phyloP scores from a whole-genome alignment of 2,888 invertebrate genomes.

The Scaptomyza parva region DNA sequence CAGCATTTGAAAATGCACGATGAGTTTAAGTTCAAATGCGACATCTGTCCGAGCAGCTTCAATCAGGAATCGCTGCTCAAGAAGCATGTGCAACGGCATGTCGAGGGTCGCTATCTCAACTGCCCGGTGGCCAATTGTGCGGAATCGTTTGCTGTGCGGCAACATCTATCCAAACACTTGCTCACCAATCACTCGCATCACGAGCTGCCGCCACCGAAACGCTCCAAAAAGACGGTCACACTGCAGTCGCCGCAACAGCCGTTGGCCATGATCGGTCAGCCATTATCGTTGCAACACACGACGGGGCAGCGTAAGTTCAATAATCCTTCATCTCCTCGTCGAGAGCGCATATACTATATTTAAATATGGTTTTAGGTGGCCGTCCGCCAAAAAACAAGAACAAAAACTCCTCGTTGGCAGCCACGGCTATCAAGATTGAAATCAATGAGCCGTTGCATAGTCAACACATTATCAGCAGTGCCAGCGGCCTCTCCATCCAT shows the following conservation, averaged over 20 bases:
- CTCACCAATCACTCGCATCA: conserved; percentile 84
- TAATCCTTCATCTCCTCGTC: too few species aligned
- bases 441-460: conserved; percentile 82
- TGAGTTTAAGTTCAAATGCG: conserved; percentile 85
- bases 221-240: conserved; percentile 83
- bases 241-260: conserved; percentile 83
- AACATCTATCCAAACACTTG: conserved; percentile 85
- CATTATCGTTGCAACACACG: conserved; percentile 83
- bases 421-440: conserved; percentile 83
- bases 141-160: conserved; percentile 85
- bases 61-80: conserved; percentile 84
- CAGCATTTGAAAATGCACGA: conserved; percentile 85
- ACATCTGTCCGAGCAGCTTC: conserved; percentile 85
- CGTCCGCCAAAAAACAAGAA: conserved; percentile 84
- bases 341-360: not conserved
- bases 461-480: conserved; percentile 82
- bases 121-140: conserved; percentile 84
- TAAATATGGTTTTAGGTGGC: conserved; percentile 70
- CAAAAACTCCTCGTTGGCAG: conserved; percentile 72
- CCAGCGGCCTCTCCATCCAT: conserved; percentile 82
- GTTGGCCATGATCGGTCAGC: conserved; percentile 84
- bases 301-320: conserved; percentile 83
- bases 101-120: conserved; percentile 84
- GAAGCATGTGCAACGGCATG: conserved; percentile 85
- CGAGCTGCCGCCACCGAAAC: conserved; percentile 84